These are phyloP conservation scores for Tethya wilhelma DNA, from an alignment of 37 sponge, comb jelly and placozoan genomes.

Conservation along the genomic window DNA sequence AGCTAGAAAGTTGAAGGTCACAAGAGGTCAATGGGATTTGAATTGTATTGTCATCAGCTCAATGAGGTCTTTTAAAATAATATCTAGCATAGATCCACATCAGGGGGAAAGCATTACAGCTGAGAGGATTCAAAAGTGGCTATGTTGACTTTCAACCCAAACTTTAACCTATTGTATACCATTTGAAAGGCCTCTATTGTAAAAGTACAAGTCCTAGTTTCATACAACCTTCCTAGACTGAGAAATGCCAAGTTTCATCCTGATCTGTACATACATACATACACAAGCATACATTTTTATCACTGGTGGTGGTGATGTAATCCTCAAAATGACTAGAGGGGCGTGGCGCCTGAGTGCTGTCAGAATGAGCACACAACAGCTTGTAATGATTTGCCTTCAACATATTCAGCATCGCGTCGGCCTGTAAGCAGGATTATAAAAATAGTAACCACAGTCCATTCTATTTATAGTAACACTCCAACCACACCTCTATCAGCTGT, in stretches of 20 bases:
- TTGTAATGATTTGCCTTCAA: slow-evolving; percentile 72
- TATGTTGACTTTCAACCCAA: no score
- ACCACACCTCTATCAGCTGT: slow-evolving; percentile 74
- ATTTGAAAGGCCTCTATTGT: background rate
- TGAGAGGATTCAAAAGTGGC: no score
- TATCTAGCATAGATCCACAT: no score
- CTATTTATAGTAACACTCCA: no score
- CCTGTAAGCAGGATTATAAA: slow-evolving; percentile 49
- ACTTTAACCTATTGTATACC: no score
- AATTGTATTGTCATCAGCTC: no score
- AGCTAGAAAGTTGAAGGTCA: no score
- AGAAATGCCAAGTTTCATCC: background rate
- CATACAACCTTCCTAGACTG: no score
- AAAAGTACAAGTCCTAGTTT: background rate
- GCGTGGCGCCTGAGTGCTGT: slow-evolving; percentile 4
- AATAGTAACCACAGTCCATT: no score
- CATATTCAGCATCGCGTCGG: slow-evolving; percentile 66
- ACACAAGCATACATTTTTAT: slow-evolving; percentile 69
- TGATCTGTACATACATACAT: background rate
- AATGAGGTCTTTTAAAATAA: no score
- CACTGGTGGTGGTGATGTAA: slow-evolving; percentile 44
- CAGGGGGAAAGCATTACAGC: no score
- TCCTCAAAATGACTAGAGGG: slow-evolving; percentile 49
- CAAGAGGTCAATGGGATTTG: no score
- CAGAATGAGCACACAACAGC: slow-evolving; percentile 52